Conservation (phyloP, 1,140 invertebrate species). For the Bombus cullumanus region DNA sequence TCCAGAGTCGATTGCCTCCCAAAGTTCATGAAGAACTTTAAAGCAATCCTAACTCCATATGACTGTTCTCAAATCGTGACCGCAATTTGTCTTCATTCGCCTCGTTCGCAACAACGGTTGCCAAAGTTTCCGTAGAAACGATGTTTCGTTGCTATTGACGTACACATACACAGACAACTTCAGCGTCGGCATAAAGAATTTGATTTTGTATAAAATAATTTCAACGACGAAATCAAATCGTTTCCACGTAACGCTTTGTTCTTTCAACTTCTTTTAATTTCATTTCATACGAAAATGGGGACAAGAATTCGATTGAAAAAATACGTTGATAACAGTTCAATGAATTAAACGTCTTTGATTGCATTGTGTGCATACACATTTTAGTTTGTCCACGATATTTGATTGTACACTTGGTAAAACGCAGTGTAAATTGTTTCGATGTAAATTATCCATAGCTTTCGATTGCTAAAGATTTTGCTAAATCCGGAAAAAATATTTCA, state of each 20-base stretch:
- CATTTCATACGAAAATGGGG: not conserved
- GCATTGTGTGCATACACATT: not conserved
- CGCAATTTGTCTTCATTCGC: not conserved
- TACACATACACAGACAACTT: not conserved
- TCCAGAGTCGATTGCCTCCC: constrained; percentile 1
- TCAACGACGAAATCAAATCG: too few relatives aligned
- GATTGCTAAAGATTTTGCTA: not conserved
- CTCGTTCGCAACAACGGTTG: not conserved
- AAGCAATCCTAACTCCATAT: not conserved
- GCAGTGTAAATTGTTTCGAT: not conserved
- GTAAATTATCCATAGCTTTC: not conserved
- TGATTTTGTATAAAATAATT: not conserved
- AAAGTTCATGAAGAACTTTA: constrained; percentile 4
- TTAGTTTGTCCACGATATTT: not conserved
- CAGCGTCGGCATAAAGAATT: not conserved
- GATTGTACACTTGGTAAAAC: not conserved
- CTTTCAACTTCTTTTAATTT: not conserved
- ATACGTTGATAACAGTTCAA: not conserved
- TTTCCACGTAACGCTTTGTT: too few relatives aligned
- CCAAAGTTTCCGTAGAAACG: not conserved
- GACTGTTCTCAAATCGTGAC: not conserved
- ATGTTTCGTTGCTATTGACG: not conserved
- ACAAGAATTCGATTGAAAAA: not conserved
- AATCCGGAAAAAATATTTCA: too few relatives aligned
- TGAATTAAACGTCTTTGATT: not conserved